Evolutionary conservation across 2,888 invertebrate genomes (phyloP), one percentile per base, ranked within the genome.

Genomic region (Asteroscopus sphinx): DNA sequence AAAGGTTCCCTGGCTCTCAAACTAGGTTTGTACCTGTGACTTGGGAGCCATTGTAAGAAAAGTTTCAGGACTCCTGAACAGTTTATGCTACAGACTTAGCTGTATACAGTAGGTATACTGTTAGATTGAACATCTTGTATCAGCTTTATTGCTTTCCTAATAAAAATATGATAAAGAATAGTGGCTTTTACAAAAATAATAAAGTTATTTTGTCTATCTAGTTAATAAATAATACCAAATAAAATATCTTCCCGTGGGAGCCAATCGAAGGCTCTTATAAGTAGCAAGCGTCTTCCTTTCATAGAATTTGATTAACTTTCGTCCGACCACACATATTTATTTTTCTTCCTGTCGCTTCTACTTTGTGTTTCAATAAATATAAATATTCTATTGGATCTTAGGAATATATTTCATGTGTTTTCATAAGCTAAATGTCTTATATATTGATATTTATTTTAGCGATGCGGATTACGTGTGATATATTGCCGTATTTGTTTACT

Each of bases 281-380:
- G 37, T 28, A 58, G 16, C 15, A 16, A 58, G 16, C 15, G 21
- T 41, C 52, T 44, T 52, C 44, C 45, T 35, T n/a, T 17, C n/a
- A 9, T 6, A 25, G 42, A 68, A 52, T 62, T 55, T 58, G 57
- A 69, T 72, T 72, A 62, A 35, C 47, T 36, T 42, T 39, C 36
- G 4, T 35, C 36, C 48, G n/a, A 41, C 25, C 51, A 30, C 17
- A 48, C 33, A n/a, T 28, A 52, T 49, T 51, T 61, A 45, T 69
- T 55, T 57, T 71, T 54, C 44, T 53, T 62, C 26, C 48, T 48
- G 45, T 55, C 63, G n/a, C 37, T 56, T 63, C 37, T 39, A 59
- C 36, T 61, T 56, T 59, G 45, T 59, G 49, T 63, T 68, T 63
- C 52, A 47, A 63, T 70, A 73, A 73, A 70, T 56, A 73, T 16